phyloP scores from a whole-genome alignment of 2,888 invertebrate genomes.

The Invenusta paracnida region DNA sequence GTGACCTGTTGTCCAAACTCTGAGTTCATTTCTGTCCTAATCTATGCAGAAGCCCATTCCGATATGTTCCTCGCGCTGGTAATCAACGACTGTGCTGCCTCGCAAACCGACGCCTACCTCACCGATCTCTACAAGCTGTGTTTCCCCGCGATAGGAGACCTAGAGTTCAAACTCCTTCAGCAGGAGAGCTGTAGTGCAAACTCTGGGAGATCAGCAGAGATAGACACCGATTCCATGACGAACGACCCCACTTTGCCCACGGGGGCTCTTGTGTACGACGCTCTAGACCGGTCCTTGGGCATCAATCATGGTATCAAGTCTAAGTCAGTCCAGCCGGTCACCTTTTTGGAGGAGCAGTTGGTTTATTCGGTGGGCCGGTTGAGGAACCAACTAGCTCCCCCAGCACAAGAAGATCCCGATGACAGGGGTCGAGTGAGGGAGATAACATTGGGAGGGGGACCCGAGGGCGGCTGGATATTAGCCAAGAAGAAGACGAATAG shows the following conservation, averaged over 20 bases:
- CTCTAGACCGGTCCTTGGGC: not conserved
- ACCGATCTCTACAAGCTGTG: slow-evolving; percentile 3
- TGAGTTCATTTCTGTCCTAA: not conserved
- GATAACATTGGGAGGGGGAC: not conserved
- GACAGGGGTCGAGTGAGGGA: not conserved
- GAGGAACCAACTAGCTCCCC: not conserved
- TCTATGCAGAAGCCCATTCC: not conserved
- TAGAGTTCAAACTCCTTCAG: slow-evolving; percentile 1
- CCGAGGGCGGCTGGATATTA: not conserved
- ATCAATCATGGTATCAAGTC: not conserved
- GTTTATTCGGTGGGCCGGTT: not conserved
- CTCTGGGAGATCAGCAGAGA: not conserved
- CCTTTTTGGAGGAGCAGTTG: not conserved
- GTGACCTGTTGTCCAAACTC: not conserved
- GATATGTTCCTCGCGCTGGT: slow-evolving; percentile 17
- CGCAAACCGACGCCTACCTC: not conserved
- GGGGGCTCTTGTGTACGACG: not conserved
- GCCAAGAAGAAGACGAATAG: not conserved
- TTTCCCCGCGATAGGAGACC: slow-evolving; percentile 2
- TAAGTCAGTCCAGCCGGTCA: not conserved
- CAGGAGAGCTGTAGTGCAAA: not conserved
- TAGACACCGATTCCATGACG: not conserved
- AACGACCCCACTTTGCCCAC: not conserved
- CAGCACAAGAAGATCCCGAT: not conserved
- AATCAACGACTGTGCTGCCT: not conserved